Conservation (phyloP, 1,140 invertebrate species). For the Diprion similis region DNA sequence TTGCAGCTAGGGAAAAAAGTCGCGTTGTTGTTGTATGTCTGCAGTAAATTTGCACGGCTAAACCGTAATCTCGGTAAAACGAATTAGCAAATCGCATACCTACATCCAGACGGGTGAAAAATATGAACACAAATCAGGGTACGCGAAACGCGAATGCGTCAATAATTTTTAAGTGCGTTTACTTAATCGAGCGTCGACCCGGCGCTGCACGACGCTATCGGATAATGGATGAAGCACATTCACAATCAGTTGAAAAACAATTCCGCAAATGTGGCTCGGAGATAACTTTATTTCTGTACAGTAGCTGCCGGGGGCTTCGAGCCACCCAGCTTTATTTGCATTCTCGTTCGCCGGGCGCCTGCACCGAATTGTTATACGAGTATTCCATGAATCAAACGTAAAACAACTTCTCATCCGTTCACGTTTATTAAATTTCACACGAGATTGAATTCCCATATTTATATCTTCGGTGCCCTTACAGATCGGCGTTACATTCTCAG, state of each 20-base stretch:
- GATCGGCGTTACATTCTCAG: background rate
- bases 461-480: background rate
- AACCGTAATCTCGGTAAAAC: no score
- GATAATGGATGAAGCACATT: background rate
- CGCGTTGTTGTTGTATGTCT: no score
- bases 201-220: background rate
- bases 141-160: background rate
- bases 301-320: background rate
- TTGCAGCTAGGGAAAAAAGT: no score
- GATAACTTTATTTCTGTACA: background rate
- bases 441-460: background rate
- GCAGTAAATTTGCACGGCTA: no score
- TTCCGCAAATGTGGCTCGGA: constrained; percentile 1
- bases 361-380: background rate
- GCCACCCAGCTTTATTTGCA: no score
- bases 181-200: background rate
- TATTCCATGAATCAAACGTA: background rate
- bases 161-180: background rate
- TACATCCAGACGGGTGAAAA: no score
- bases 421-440: background rate
- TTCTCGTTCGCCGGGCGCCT: no score
- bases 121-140: no score
- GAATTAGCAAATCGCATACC: no score
- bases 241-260: constrained; percentile 1
- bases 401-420: constrained; percentile 4